Percentiles rank a stretch among this genome's conserved stretches.
Conservation (phyloP, 92 coral and sea anemone species). For the Epizoanthus scotinus region DNA sequence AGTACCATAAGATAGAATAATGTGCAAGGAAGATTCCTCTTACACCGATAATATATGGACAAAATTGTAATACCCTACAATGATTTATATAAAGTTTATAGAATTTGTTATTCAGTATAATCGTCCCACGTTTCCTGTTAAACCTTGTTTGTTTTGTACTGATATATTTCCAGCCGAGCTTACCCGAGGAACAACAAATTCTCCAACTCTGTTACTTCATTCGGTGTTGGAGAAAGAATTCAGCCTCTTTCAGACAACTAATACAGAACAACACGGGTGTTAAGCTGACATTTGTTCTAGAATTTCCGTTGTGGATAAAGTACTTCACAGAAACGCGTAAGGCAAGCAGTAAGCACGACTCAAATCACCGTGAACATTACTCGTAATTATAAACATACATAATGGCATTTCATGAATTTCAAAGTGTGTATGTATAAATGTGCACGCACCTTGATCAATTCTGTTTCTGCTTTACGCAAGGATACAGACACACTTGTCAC, state of each 20-base stretch:
- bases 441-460: background rate
- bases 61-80: background rate
- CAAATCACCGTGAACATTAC: conserved; percentile 14
- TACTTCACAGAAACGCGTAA: background rate
- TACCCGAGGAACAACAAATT: conserved; percentile 16
- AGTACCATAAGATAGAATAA: background rate
- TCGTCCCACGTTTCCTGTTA: background rate
- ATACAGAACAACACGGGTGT: background rate
- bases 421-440: background rate
- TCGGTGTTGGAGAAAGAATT: conserved; percentile 3
- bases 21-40: background rate
- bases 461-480: background rate
- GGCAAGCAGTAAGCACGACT: conserved; percentile 11
- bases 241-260: background rate
- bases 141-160: conserved; percentile 15
- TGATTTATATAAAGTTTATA: no score
- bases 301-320: background rate
- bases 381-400: background rate
- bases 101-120: background rate
- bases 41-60: background rate
- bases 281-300: background rate
- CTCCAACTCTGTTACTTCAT: conserved; percentile 25
- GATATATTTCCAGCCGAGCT: conserved; percentile 30
- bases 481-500: background rate
- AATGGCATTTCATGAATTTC: background rate